Base-by-base conservation (phyloP, 1,140 invertebrate species). In the Heliconius eleuchia region DNA sequence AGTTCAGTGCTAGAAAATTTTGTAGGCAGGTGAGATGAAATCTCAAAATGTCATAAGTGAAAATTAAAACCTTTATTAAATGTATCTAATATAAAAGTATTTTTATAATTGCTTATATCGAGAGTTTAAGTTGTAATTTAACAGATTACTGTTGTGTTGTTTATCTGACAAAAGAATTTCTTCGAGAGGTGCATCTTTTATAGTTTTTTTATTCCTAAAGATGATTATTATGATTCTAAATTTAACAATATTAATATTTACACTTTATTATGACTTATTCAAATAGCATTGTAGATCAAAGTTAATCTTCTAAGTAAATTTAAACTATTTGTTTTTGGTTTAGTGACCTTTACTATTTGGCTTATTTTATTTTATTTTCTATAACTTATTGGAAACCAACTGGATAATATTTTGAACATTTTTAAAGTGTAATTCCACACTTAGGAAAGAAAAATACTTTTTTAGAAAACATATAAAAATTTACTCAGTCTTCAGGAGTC, bases 1-100 rank as follows among this genome's bases (percentile, higher is more conserved):
- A 99, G 98, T 95, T 99, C 99, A 73, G 99, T 99, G 83, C 96
- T 99, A 89, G 99, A 99, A 95, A 99, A 99, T 96, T 99, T 99
- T 95, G 99, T 99, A 87, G 99, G 99, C 94, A 99, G 98, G 99
- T 99, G 60, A 84, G 85, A 30, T 37, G 9, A 37, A 37, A 37
- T 37, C 16, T 27, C 60, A 66, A 66, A 30, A 16, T 16, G 27
- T 66, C 30, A 66, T 66, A 66, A 66, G 27, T 1, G 60, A 66
- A 27, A 66, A 66, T 66, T 27, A 13, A 30, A 27, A 27, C n/a
- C n/a, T 66, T 66, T 66, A 6, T 27, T 30, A 66, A 27, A 30
- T 66, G 60, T 30, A 66, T 66, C 27, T 30, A 66, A 66, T 30
- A 11, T 46, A 13, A 66, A 16, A 66, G 27, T 13, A 30, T 23